Evolutionary conservation across 2,888 invertebrate species (phyloP), one percentile per base, ranked within the genome.

Genomic region (Chymomyza procnemis): DNA sequence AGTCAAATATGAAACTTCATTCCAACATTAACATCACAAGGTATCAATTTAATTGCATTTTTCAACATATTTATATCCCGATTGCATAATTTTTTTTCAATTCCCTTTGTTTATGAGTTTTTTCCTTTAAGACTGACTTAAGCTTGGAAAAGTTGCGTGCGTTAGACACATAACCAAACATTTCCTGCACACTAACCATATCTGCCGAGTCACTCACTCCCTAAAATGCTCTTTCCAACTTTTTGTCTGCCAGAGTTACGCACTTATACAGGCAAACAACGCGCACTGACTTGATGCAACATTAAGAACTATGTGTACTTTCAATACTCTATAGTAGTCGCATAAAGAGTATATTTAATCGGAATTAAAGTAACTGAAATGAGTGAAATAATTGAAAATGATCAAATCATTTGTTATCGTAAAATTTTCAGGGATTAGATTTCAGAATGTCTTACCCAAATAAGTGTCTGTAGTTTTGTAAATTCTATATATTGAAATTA

Each of bases 261-360:
- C 66, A 73, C 55, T 65, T 21, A 64, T 46, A 59, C 59, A 30
- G 59, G 18, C 76, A 73, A 78, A 80, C 84, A 84, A 80, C 83
- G 79, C 80, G 76, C 80, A 73, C 74, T 78, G 80, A 57, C 73
- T 80, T 65, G 61, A 68, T 54, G 71, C 12, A 73, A 79, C 84
- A 81, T 85, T 82, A 82, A 80, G 80, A 81, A 82, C 85, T 85
- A 82, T 85, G 80, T 75, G 78, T 71, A n/a, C 71, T 80, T 80
- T 77, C 21, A 73, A 67, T 80, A 59, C 68, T 57, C 61, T 26
- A 8, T 8, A 26, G 26, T 26, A 1, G 26, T 26, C 4, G 26
- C 1, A 8, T 1, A 26, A n/a, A 4, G 26, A 1, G 26, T 6
- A 26, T 26, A 26, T 26, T 26, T 6, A 5, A 26, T 26, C 1